Evolutionary conservation across 2,888 invertebrate genomes (phyloP).

Genomic region (Rhyacophila evoluta): DNA sequence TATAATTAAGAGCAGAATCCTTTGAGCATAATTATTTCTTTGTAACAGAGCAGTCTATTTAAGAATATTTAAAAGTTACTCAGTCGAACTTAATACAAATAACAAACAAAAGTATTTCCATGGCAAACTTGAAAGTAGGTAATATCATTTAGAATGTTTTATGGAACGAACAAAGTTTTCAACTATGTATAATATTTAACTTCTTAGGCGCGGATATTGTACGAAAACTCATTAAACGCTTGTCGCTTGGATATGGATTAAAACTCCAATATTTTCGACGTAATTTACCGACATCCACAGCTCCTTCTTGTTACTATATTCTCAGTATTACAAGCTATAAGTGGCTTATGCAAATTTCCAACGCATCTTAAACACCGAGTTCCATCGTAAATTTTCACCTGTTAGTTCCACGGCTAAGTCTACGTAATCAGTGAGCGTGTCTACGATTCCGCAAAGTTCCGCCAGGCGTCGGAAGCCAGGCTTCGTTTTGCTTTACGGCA

Average conservation of each 20-base stretch:
- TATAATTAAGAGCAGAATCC: slow-evolving; percentile 10
- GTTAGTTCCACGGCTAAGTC: slow-evolving; percentile 20
- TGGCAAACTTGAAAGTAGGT: neutral
- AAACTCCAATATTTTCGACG: slow-evolving; percentile 19
- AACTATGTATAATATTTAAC: slow-evolving; percentile 15
- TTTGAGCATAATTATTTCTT: slow-evolving; percentile 19
- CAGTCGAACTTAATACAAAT: neutral
- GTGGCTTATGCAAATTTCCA: slow-evolving; percentile 5
- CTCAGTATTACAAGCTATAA: neutral
- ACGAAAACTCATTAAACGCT: slow-evolving; percentile 22
- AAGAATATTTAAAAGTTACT: neutral
- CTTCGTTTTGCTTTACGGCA: slow-evolving; percentile 22
- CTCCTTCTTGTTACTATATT: neutral
- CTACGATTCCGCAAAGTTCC: slow-evolving; percentile 19
- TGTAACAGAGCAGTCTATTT: neutral
- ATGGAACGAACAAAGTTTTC: neutral
- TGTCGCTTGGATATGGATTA: slow-evolving; percentile 16
- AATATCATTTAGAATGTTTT: slow-evolving; percentile 18
- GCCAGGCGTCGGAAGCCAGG: slow-evolving; percentile 21
- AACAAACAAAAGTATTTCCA: slow-evolving; percentile 18
- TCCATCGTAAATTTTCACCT: slow-evolving; percentile 24
- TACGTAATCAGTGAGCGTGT: slow-evolving; percentile 24
- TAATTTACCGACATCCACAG: neutral
- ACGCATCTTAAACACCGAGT: slow-evolving; percentile 18
- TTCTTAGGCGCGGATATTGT: neutral